Evolutionary conservation across 1,140 invertebrate genomes (phyloP).

Genomic region (Eumaeus atala): DNA sequence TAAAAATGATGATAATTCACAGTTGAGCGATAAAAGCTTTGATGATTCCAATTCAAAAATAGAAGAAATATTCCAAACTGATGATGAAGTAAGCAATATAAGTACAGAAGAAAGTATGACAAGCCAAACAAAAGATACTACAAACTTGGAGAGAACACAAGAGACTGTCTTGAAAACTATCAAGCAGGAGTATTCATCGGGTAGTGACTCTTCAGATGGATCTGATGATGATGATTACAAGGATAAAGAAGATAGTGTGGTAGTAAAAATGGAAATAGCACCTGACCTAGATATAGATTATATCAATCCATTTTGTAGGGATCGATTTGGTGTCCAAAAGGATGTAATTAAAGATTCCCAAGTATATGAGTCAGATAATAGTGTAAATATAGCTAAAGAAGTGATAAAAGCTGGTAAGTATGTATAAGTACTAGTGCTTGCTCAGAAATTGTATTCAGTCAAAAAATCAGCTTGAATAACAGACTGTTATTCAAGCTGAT

Average conservation of each 20-base stretch:
- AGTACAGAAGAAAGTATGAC: slow-evolving; percentile 2
- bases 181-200: slow-evolving; percentile 6
- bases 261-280: slow-evolving; percentile 36
- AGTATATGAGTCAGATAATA: slow-evolving; percentile 34
- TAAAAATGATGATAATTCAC: slow-evolving; percentile 4
- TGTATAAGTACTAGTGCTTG: no score
- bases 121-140: not conserved
- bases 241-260: slow-evolving; percentile 24
- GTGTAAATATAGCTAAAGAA: slow-evolving; percentile 35
- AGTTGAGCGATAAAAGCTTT: slow-evolving; percentile 7
- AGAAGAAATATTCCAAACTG: slow-evolving; percentile 12
- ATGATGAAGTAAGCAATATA: slow-evolving; percentile 13
- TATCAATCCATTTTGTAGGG: slow-evolving; percentile 38
- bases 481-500: no score
- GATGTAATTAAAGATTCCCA: slow-evolving; percentile 27
- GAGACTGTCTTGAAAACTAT: not conserved
- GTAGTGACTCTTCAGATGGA: slow-evolving; percentile 5
- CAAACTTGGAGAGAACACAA: not conserved
- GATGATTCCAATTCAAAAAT: slow-evolving; percentile 9
- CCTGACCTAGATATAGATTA: slow-evolving; percentile 34
- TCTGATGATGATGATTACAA: slow-evolving; percentile 10
- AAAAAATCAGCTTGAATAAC: no score
- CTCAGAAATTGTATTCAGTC: no score
- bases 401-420: slow-evolving; percentile 41
- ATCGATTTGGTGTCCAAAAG: slow-evolving; percentile 32